Percentiles rank a stretch among this genome's conserved stretches.
Evolutionary conservation across 2,797 vertebrate genomes (phyloP).

Genomic region (Kryptolebias ocellatus): DNA sequence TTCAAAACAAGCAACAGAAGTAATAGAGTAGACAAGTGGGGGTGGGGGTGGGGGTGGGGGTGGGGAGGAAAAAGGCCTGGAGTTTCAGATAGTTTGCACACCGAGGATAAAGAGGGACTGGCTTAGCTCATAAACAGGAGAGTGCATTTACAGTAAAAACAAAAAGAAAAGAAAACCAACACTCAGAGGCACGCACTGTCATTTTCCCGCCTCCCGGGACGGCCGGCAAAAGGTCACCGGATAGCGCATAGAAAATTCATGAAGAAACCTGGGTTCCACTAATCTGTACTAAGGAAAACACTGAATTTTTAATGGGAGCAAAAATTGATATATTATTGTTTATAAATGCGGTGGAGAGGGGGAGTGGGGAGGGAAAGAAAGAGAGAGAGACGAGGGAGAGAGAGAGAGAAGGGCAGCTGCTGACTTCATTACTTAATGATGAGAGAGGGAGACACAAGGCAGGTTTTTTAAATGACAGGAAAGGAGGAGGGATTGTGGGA

Average conservation of each 20-base stretch:
- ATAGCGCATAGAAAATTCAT: conserved; percentile 53
- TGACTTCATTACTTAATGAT: conserved; percentile 71
- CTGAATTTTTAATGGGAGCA: conserved; percentile 51
- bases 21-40: conserved; percentile 8
- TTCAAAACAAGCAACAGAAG: conserved; percentile 33
- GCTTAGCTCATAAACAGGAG: not conserved
- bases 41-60: conserved; percentile 21
- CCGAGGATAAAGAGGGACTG: conserved; percentile 1
- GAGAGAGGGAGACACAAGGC: conserved; percentile 69
- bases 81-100: conserved; percentile 8
- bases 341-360: not conserved
- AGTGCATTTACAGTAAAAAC: not conserved
- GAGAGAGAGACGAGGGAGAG: conserved; percentile 1
- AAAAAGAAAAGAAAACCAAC: conserved; percentile 15
- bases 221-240: conserved; percentile 38
- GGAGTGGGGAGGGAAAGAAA: not conserved
- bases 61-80: conserved; percentile 18
- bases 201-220: conserved; percentile 31
- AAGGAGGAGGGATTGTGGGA: conserved; percentile 73
- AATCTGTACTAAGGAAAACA: conserved; percentile 42
- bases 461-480: conserved; percentile 74
- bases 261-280: conserved; percentile 29
- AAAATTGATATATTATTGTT: conserved; percentile 48
- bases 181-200: conserved; percentile 15
- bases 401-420: conserved; percentile 46